Conservation (phyloP, 1,140 invertebrate genomes). For the Probaryconus sp. region DNA sequence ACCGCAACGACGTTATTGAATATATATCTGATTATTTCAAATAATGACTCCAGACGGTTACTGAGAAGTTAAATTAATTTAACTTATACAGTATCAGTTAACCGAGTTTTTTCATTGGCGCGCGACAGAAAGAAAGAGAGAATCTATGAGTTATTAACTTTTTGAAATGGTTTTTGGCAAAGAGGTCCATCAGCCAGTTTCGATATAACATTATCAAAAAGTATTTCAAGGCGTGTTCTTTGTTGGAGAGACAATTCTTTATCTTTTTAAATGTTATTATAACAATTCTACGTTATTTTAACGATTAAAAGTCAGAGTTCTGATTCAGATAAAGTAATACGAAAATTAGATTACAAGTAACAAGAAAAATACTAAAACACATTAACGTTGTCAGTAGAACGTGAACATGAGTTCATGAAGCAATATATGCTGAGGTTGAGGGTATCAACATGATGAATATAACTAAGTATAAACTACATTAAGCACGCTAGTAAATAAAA, state of each 20-base stretch:
- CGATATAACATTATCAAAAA: no score
- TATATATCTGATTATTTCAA: slow-evolving; percentile 54
- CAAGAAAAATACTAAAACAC: background rate
- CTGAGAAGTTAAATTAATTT: slow-evolving; percentile 40
- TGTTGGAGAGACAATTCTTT: no score
- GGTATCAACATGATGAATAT: slow-evolving; percentile 31
- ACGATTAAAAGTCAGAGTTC: background rate
- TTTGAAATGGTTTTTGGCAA: no score
- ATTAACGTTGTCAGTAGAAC: slow-evolving; percentile 12
- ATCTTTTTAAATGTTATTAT: no score
- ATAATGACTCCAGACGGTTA: slow-evolving; percentile 25
- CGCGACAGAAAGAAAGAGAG: no score
- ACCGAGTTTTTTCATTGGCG: no score
- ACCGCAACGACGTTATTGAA: slow-evolving; percentile 55
- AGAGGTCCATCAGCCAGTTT: no score
- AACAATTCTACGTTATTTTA: no score
- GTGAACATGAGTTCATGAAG: slow-evolving; percentile 26
- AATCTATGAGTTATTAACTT: no score
- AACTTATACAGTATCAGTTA: slow-evolving; percentile 26
- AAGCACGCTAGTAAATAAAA: slow-evolving; percentile 22
- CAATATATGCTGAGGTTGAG: slow-evolving; percentile 13
- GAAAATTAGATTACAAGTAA: slow-evolving; percentile 6
- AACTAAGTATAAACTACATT: slow-evolving; percentile 17
- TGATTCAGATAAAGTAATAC: background rate
- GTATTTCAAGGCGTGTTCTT: no score